Percentiles rank a stretch among this genome's conserved stretches.
phyloP scores from a whole-genome alignment of 2,797 vertebrate genomes.

The Rhinella marina region DNA sequence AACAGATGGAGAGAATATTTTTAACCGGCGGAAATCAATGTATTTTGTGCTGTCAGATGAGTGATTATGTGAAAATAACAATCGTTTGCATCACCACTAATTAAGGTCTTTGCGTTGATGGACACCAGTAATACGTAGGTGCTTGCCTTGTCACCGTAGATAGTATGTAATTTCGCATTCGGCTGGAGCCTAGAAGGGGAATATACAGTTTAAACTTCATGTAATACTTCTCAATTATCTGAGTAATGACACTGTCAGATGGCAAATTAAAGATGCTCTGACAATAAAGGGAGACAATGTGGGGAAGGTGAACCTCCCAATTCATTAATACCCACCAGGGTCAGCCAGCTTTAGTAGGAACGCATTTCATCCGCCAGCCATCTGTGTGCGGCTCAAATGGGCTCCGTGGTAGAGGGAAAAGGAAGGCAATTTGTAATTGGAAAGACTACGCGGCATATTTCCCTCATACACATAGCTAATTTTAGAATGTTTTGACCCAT shows the following conservation, averaged over 20 bases:
- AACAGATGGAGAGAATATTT: slow-evolving; percentile 55
- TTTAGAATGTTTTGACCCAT: not conserved
- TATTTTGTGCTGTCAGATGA: slow-evolving; percentile 48
- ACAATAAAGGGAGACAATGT: slow-evolving; percentile 70
- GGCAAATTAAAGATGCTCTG: slow-evolving; percentile 70
- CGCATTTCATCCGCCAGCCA: slow-evolving; percentile 68
- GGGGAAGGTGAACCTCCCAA: slow-evolving; percentile 69
- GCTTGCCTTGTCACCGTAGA: slow-evolving; percentile 67
- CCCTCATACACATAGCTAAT: not conserved
- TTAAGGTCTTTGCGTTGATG: slow-evolving; percentile 72
- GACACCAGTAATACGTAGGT: slow-evolving; percentile 65
- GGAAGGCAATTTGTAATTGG: not conserved
- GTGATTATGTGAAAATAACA: slow-evolving; percentile 65
- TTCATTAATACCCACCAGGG: slow-evolving; percentile 69
- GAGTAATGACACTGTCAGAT: slow-evolving; percentile 68
- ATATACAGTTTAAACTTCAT: slow-evolving; percentile 67
- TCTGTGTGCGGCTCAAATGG: slow-evolving; percentile 68
- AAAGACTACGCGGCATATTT: not conserved
- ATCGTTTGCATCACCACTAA: slow-evolving; percentile 69
- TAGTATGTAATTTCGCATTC: slow-evolving; percentile 71
- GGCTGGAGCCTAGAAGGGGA: slow-evolving; percentile 65
- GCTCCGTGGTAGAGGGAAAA: slow-evolving; percentile 46
- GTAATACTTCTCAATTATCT: slow-evolving; percentile 67
- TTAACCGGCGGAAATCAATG: slow-evolving; percentile 14
- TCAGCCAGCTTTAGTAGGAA: slow-evolving; percentile 68